Evolutionary conservation across 2,113 vertebrate species (phyloP).

Genomic region (Pelecanoides urinatrix): DNA sequence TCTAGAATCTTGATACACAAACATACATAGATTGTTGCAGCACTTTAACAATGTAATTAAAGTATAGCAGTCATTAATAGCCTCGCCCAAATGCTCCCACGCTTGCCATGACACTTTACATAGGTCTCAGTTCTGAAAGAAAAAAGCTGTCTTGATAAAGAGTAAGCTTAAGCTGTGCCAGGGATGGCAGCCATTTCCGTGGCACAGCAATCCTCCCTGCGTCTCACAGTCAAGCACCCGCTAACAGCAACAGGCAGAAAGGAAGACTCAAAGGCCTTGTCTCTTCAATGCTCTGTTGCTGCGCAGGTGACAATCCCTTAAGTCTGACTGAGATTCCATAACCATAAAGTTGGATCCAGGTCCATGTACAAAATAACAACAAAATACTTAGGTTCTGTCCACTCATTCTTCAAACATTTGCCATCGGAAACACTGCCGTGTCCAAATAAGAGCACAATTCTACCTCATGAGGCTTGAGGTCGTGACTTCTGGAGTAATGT

Average conservation of each 20-base stretch:
- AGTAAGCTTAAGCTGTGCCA: neutral
- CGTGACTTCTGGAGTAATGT: neutral
- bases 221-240: neutral
- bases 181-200: neutral
- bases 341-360: neutral
- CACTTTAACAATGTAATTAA: neutral
- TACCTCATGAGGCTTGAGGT: neutral
- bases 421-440: neutral
- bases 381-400: neutral
- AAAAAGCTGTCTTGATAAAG: neutral
- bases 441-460: neutral
- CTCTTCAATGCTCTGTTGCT: neutral
- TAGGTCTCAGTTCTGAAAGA: neutral
- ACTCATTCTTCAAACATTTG: neutral
- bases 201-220: neutral
- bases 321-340: neutral
- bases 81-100: neutral
- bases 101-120: neutral
- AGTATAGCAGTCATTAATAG: neutral
- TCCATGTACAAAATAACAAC: neutral
- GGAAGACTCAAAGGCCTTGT: neutral
- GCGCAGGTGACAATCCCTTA: fast-evolving
- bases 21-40: neutral
- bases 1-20: neutral
- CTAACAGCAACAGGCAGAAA: neutral